Conservation (phyloP, 2,797 vertebrate species). For the Ctenochaetus hawaiiensis region DNA sequence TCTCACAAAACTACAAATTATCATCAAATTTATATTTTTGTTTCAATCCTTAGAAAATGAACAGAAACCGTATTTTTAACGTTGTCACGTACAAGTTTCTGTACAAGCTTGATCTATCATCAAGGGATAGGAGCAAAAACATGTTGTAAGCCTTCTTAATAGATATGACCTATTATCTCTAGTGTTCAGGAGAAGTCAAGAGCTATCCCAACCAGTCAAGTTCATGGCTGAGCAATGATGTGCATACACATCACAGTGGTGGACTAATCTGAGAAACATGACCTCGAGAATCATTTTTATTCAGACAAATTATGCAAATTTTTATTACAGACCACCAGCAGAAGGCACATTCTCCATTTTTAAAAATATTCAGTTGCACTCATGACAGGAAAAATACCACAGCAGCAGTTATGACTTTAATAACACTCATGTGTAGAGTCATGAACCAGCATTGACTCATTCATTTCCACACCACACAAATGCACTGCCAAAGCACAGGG, state of each 20-base stretch:
- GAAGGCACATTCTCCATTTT: not conserved
- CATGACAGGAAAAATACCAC: constrained; percentile 1
- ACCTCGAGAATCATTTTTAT: not conserved
- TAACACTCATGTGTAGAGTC: constrained; percentile 33
- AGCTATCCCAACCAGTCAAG: not conserved
- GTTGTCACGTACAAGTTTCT: not conserved
- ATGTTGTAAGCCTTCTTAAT: not conserved
- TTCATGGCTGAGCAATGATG: not conserved
- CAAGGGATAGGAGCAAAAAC: not conserved
- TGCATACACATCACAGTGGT: not conserved
- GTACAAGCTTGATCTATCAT: not conserved
- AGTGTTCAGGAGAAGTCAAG: not conserved
- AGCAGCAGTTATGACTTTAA: constrained; percentile 24
- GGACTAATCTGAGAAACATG: not conserved
- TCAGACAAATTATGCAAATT: not conserved
- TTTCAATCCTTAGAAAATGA: no score
- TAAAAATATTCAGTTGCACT: not conserved
- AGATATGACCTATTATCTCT: not conserved
- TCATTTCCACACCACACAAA: constrained; percentile 24
- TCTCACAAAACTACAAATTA: no score
- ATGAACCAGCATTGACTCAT: constrained; percentile 25
- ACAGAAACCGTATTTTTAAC: no score
- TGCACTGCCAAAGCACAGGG: constrained; percentile 13
- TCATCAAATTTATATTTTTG: no score
- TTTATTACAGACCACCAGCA: not conserved